Percentiles rank a stretch among this genome's conserved stretches.
These are phyloP conservation scores for Pterostichus niger DNA, from an alignment of 2,888 invertebrate genomes.

Conservation along the genomic window DNA sequence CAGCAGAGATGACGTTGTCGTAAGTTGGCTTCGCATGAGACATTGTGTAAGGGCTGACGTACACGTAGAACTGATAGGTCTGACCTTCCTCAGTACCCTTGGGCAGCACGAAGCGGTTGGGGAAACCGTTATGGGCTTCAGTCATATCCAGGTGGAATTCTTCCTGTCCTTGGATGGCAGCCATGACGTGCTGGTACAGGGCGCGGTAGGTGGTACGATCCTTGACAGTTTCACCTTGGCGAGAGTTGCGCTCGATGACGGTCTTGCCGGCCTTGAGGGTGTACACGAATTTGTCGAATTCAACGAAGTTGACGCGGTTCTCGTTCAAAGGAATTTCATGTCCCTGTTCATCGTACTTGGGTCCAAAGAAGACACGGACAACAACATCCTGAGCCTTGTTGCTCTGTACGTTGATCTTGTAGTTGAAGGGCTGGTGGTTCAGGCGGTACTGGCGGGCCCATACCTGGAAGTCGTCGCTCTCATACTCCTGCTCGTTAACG, in stretches of 20 bases:
- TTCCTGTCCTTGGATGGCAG: constrained; percentile 79
- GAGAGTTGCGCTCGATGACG: constrained; percentile 83
- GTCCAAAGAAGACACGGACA: constrained; percentile 84
- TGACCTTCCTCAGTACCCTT: constrained; percentile 84
- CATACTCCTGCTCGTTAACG: constrained; percentile 77
- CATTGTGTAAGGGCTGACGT: constrained; percentile 77
- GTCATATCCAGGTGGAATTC: constrained; percentile 79
- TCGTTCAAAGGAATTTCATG: constrained; percentile 79
- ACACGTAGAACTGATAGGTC: constrained; percentile 78
- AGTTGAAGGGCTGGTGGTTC: constrained; percentile 84
- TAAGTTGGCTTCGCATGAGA: constrained; percentile 75
- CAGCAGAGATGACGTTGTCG: constrained; percentile 78
- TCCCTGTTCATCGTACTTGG: constrained; percentile 82
- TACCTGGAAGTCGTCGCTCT: constrained; percentile 77
- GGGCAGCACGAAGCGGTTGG: constrained; percentile 85
- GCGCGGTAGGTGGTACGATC: constrained; percentile 84
- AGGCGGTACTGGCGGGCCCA: constrained; percentile 84
- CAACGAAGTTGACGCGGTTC: constrained; percentile 81
- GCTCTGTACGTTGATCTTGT: constrained; percentile 81
- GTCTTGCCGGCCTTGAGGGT: constrained; percentile 83
- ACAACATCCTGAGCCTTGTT: constrained; percentile 80
- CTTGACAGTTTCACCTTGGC: constrained; percentile 82
- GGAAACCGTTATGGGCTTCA: constrained; percentile 84
- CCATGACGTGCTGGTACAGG: constrained; percentile 82
- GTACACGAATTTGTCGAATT: constrained; percentile 81